Base-by-base conservation (phyloP, 2,888 invertebrate genomes). In the Ectemnius continuus region DNA sequence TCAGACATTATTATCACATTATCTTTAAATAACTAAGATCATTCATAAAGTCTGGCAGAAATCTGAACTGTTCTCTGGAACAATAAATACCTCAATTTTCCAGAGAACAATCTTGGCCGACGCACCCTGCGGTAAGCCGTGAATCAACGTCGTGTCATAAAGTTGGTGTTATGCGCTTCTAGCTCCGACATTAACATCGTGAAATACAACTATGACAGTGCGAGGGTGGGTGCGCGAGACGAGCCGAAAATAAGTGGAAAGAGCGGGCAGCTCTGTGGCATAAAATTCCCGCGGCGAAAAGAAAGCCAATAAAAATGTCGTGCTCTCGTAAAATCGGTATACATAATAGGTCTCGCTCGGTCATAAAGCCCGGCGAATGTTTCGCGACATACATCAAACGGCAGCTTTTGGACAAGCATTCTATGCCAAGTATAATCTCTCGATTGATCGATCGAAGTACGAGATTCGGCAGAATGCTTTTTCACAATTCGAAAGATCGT, bases 291-390 rank as follows among this genome's bases (percentile, higher is more conserved):
- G 52, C 16, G 52, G 4, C n/a, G 16, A 52, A 14, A 52, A 16
- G 13, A 14, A 52, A 14, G 16, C 52, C 52, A 52, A 52, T 52
- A 52, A 52, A 52, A 52, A 52, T 52, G 52, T 52, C 52, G 52
- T 52, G 52, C 52, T 14, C 14, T 6, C 52, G 16, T 52, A 52
- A 52, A 52, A 52, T 52, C 52, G 16, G 52, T 52, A 52, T 16
- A 52, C 52, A 14, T 52, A 16, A 52, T 52, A 52, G n/a, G 16
- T 52, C 14, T 52, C 52, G 14, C 52, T 13, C 52, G 16, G 52
- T 52, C 52, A 16, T 52, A 52, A 52, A 52, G n/a, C 16, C n/a
- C 16, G 52, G 16, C 36, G 2, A 52, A 52, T 52, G 52, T 13
- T 52, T 8, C n/a, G 1, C 36, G 36, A 11, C 36, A 36, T 36